phyloP scores from a whole-genome alignment of 2,797 vertebrate genomes.

The Danio kyathit region DNA sequence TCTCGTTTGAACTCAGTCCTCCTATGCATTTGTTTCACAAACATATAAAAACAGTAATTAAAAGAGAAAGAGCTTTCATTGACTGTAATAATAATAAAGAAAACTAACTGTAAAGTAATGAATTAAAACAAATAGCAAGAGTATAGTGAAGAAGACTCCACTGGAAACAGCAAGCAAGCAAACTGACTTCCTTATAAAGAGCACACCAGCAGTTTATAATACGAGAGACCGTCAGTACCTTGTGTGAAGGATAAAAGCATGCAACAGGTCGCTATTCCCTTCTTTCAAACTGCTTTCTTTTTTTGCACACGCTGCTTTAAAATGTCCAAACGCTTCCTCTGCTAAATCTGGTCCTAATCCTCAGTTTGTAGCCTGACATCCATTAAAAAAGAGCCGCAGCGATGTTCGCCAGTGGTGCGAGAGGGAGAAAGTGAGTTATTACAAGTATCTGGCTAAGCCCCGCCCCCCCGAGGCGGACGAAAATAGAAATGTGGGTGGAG shows the following conservation, averaged over 20 bases:
- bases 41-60: no score
- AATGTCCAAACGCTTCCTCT: constrained; percentile 2
- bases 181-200: constrained; percentile 32
- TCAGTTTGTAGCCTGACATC: constrained; percentile 6
- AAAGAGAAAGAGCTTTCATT: no score
- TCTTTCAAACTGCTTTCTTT: not conserved
- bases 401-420: constrained; percentile 61
- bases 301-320: not conserved
- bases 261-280: constrained; percentile 45
- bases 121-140: no score
- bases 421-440: constrained; percentile 67
- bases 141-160: not conserved
- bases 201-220: constrained; percentile 4
- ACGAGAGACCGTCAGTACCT: constrained; percentile 25
- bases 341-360: constrained; percentile 34
- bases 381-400: constrained; percentile 23
- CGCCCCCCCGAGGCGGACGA: constrained; percentile 73
- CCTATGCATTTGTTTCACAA: not conserved
- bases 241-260: constrained; percentile 10
- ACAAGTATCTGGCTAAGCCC: constrained; percentile 66
- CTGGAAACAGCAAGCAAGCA: constrained; percentile 2
- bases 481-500: constrained; percentile 82
- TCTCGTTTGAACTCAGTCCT: not conserved
- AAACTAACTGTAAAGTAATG: no score
- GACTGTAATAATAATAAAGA: no score